Conservation (phyloP, 92 coral and sea anemone genomes). For the Chrysogorgia sp. region DNA sequence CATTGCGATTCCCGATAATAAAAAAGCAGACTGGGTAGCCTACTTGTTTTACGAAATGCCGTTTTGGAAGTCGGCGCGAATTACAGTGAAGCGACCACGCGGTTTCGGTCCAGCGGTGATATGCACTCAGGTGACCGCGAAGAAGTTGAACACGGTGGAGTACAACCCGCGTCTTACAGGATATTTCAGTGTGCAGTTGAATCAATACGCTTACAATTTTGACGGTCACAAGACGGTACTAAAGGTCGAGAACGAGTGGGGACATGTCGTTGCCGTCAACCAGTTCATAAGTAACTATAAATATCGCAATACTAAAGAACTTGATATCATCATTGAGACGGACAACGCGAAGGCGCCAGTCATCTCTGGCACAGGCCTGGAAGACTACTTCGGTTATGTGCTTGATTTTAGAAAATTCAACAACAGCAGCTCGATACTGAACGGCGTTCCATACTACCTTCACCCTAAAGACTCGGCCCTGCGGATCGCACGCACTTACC, state of each 20-base stretch:
- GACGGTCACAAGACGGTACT: slow-evolving; percentile 1
- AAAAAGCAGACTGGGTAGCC: background rate
- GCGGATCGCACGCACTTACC: slow-evolving; percentile 20
- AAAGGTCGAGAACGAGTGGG: slow-evolving; percentile 22
- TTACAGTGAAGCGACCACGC: background rate
- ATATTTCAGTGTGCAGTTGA: slow-evolving; percentile 11
- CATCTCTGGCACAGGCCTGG: slow-evolving; percentile 21
- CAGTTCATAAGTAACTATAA: background rate
- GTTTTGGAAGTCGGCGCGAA: slow-evolving; percentile 2
- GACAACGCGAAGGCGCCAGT: slow-evolving; percentile 21
- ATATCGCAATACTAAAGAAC: slow-evolving; percentile 3
- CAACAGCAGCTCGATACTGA: slow-evolving; percentile 2
- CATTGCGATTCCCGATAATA: background rate
- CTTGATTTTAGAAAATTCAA: slow-evolving; percentile 8
- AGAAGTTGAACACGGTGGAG: background rate
- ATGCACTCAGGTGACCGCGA: background rate
- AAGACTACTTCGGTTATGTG: slow-evolving; percentile 15
- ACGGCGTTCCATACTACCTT: slow-evolving; percentile 18
- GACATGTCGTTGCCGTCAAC: slow-evolving; percentile 19
- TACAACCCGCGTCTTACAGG: slow-evolving; percentile 21
- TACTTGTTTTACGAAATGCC: slow-evolving; percentile 27
- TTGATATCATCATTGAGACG: slow-evolving; percentile 16
- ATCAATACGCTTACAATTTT: background rate
- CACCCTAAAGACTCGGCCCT: background rate
- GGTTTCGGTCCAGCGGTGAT: background rate